Evolutionary conservation across 2,113 vertebrate species (phyloP).

Genomic region (Myiozetetes cayanensis): DNA sequence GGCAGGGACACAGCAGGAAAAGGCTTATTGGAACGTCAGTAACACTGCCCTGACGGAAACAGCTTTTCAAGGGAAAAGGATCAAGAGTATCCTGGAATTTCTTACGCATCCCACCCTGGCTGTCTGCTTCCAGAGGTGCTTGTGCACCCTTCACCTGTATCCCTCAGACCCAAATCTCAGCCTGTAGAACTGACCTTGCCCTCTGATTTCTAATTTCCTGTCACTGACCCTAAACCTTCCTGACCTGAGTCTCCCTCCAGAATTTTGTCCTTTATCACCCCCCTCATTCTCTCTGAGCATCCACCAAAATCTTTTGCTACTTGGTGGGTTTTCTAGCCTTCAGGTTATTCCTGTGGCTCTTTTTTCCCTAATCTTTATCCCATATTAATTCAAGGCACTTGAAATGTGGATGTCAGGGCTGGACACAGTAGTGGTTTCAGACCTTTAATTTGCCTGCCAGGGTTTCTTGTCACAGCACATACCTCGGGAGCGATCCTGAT

Average conservation of each 20-base stretch:
- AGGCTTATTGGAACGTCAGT: neutral
- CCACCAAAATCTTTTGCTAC: neutral
- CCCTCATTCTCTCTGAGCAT: neutral
- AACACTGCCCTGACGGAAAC: neutral
- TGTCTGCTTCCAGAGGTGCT: neutral
- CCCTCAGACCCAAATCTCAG: neutral
- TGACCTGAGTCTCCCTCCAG: neutral
- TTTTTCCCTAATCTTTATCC: neutral
- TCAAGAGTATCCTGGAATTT: neutral
- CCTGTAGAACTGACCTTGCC: neutral
- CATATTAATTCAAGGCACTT: neutral
- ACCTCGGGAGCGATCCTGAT: slow-evolving; percentile 81
- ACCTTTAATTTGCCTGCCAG: neutral
- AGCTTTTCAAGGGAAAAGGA: neutral
- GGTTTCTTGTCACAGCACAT: neutral
- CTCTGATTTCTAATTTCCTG: neutral
- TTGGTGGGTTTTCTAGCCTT: neutral
- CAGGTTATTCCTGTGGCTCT: neutral
- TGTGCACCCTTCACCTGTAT: neutral
- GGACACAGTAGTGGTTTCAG: neutral
- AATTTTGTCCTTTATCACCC: neutral
- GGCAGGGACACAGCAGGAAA: neutral
- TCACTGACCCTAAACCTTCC: neutral
- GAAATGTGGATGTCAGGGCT: neutral
- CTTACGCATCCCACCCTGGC: accelerated